A percentile compares a stretch with the other conserved stretches of the same genome.
These are phyloP conservation scores for Drosophila subquinaria DNA, from an alignment of 2,888 invertebrate species.

Conservation along the genomic window DNA sequence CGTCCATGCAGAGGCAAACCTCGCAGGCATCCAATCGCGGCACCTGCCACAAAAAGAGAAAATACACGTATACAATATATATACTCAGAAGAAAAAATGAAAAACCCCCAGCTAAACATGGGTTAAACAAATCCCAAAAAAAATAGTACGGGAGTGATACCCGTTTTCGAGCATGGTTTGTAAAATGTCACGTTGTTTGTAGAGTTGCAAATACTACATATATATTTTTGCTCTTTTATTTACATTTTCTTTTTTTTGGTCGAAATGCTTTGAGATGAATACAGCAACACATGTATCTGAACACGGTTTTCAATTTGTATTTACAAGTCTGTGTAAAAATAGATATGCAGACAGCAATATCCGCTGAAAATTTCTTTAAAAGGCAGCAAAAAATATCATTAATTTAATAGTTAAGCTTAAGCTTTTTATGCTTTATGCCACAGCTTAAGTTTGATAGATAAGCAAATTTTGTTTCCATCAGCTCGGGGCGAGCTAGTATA, in stretches of 20 bases:
- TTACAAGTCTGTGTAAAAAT: background rate
- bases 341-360: background rate
- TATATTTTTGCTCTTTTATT: background rate
- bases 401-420: background rate
- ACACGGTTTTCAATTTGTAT: background rate
- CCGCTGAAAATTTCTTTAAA: slow-evolving; percentile 4
- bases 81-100: slow-evolving; percentile 2
- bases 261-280: slow-evolving; percentile 23
- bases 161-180: slow-evolving; percentile 20
- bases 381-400: background rate
- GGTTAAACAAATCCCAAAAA: slow-evolving; percentile 34
- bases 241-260: slow-evolving; percentile 2
- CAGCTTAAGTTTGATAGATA: background rate
- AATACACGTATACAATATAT: slow-evolving; percentile 2
- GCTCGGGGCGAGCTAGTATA: too few relatives aligned
- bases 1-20: slow-evolving; percentile 88
- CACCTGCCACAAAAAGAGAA: slow-evolving; percentile 86
- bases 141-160: slow-evolving; percentile 10
- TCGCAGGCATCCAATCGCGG: slow-evolving; percentile 88
- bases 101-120: slow-evolving; percentile 28
- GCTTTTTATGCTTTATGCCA: background rate
- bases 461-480: background rate
- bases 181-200: slow-evolving; percentile 30
- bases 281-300: slow-evolving; percentile 17
- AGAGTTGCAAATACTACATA: slow-evolving; percentile 6